Evolutionary conservation across 2,797 vertebrate genomes (phyloP).

Genomic region (Acanthornis magna): DNA sequence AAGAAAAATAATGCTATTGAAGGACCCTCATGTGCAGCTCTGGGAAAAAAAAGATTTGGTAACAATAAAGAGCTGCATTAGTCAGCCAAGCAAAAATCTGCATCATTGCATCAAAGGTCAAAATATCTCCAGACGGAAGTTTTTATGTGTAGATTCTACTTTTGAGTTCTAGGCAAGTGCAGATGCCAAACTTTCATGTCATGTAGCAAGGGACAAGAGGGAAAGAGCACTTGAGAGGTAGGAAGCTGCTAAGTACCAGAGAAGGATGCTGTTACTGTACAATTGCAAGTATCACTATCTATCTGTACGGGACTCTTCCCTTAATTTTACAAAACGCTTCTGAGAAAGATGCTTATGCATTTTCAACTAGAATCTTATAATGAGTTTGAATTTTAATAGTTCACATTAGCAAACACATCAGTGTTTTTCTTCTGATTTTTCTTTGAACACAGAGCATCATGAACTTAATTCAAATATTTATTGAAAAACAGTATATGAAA

Average conservation of each 20-base stretch:
- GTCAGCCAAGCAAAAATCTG: not conserved
- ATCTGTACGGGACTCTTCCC: not conserved
- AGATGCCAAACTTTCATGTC: not conserved
- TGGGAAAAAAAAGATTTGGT: not conserved
- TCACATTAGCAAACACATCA: not conserved
- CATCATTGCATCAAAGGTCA: not conserved
- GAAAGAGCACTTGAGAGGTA: not conserved
- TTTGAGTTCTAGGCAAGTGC: not conserved
- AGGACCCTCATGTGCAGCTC: not conserved
- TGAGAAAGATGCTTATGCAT: not conserved
- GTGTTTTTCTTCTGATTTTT: not conserved
- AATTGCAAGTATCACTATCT: not conserved
- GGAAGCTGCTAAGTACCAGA: not conserved
- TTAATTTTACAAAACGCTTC: not conserved
- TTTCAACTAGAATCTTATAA: not conserved
- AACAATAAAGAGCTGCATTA: not conserved
- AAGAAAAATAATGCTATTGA: not conserved
- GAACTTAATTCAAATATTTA: not conserved
- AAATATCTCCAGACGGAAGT: not conserved
- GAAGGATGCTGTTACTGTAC: not conserved
- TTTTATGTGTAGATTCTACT: not conserved
- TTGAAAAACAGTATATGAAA: not conserved
- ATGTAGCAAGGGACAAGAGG: not conserved
- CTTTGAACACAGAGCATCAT: not conserved
- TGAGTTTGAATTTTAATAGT: not conserved